Evolutionary conservation across 2,113 vertebrate genomes (phyloP), one percentile per base, ranked within the genome.

Genomic region (Bos javanicus): DNA sequence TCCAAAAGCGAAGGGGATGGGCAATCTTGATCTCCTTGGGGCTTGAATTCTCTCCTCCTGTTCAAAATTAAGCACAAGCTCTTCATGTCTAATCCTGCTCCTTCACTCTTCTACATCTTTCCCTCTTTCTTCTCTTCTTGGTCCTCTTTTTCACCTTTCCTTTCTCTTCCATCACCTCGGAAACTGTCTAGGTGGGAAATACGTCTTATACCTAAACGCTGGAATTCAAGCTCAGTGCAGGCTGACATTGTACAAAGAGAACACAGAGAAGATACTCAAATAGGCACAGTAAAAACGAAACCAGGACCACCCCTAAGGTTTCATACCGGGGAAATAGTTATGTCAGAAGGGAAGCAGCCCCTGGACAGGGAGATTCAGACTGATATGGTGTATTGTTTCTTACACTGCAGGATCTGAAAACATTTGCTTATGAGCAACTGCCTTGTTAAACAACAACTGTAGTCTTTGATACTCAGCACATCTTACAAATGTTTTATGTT

Each of bases 381-480:
- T 71, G 25, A 21, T 25, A 48, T 4, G 23, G 14, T 25, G 6
- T 43, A 36, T 48, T 62, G 59, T 60, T 81, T 80, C 16, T 74
- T 86, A 15, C 33, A 21, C 11, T 64, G 67, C 71, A 80, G 59
- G 86, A 81, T 87, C 94, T 59, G 26, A 82, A 96, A 88, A 89
- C 88, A 96, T 76, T 96, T 98, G 97, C 52, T 96, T 97, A 80
- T 59, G 60, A 98, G 91, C 96, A 97, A 97, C 91, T 91, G 95
- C 91, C 85, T 76, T 71, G 14, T 91, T 94, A 86, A 96, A 88
- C 54, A 96, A 67, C 90, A 96, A 97, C 96, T 98, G 94, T 76
- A 57, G 67, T 71, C 94, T 95, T 91, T 71, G 81, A 95, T 56
- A 87, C 9, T 67, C 91, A 54, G 84, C 82, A 91, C 90, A 80